Base-by-base conservation (phyloP, 2,888 invertebrate species). In the Heteropelma amictum region DNA sequence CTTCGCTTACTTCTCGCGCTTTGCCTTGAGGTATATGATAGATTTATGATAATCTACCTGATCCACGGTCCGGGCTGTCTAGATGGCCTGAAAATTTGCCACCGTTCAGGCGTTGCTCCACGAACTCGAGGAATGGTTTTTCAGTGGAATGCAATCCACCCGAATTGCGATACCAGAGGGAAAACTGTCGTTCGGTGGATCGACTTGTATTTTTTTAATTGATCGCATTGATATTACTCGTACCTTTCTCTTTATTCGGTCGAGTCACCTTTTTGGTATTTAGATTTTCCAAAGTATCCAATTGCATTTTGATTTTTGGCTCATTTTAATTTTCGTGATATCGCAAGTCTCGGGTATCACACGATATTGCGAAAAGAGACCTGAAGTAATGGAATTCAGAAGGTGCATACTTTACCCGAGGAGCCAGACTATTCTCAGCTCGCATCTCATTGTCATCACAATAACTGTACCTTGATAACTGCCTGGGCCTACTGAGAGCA, bases 401-500 rank as follows among this genome's bases (percentile, higher is more conserved):
- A 28, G 33, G 35, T 12, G 23, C 14, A 33, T 35, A 19, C 23
- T 30, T n/a, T 30, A 10, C 70, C 54, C 19, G 47, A 47, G 35
- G 33, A 45, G 61, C 26, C 21, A 51, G 61, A 45, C 54, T 73
- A 40, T 68, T 51, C 33, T 42, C 69, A 68, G 63, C 49, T 68
- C 49, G 42, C 63, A 73, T 69, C 23, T 64, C 58, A 42, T 69
- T 54, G 42, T 53, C 63, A 58, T 69, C 49, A 47, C 67, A 33
- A 30, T 58, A 63, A 69, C 54, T 61, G 17, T 72, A 35, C 23
- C 35, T 19, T 38, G 61, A 61, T 51, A 63, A 42, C 49, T 74
- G 69, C 69, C 58, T 74, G 69, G 74, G 64, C 70, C 74, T 74
- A 65, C 68, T 64, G 64, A 74, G 74, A 74, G 74, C 74, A 74